Conservation (phyloP, 2,797 vertebrate genomes). For the Spinus pinus region DNA sequence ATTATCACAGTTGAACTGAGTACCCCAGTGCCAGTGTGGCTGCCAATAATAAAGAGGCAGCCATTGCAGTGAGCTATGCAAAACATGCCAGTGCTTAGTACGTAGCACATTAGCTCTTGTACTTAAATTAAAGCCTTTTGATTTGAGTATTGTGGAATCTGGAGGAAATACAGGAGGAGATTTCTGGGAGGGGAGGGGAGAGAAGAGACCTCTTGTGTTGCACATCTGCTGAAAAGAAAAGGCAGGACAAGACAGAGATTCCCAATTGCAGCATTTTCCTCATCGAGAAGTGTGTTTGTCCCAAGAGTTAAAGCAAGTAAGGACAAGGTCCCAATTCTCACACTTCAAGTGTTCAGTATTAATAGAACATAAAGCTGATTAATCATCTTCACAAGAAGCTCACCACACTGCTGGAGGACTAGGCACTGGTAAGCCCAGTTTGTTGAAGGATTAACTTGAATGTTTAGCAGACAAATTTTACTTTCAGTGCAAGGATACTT, state of each 20-base stretch:
- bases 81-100: neutral
- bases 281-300: neutral
- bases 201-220: neutral
- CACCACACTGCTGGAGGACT: neutral
- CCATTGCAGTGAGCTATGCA: neutral
- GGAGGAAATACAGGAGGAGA: neutral
- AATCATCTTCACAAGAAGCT: neutral
- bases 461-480: neutral
- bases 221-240: neutral
- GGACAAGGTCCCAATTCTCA: neutral
- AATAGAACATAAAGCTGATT: neutral
- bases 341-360: neutral
- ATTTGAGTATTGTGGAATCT: neutral
- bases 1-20: neutral
- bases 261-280: neutral
- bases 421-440: neutral
- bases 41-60: constrained; percentile 3
- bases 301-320: neutral
- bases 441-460: neutral
- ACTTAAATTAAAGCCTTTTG: constrained; percentile 29
- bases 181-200: neutral
- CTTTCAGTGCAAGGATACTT: neutral
- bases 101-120: neutral
- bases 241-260: neutral
- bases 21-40: neutral